phyloP scores from a whole-genome alignment of 2,888 invertebrate genomes.

The Heliconius charithonia region DNA sequence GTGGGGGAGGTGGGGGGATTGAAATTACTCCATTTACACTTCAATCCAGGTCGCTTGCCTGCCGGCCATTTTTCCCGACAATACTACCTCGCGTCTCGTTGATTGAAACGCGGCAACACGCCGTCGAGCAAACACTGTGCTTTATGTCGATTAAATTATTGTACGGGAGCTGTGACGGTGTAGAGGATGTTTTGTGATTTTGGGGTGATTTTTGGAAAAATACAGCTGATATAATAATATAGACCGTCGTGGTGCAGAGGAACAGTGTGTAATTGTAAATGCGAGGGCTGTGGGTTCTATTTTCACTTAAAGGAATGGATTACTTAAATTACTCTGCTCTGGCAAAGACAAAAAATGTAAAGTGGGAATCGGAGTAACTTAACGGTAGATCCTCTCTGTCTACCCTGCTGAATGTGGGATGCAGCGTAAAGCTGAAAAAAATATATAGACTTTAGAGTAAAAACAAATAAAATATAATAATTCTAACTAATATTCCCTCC shows the following conservation, averaged over 20 bases:
- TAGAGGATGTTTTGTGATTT: not conserved
- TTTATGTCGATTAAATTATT: conserved; percentile 44
- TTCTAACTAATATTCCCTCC: too few relatives aligned
- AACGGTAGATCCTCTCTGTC: not conserved
- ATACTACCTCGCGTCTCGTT: conserved; percentile 49
- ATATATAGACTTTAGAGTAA: too few relatives aligned
- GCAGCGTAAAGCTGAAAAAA: not conserved
- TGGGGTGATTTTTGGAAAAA: conserved; percentile 11
- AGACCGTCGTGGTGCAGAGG: not conserved
- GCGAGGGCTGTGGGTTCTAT: not conserved
- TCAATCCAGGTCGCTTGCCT: conserved; percentile 80
- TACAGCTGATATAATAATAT: not conserved
- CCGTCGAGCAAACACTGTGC: conserved; percentile 38
- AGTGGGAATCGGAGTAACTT: not conserved
- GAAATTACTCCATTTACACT: conserved; percentile 82
- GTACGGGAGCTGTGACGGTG: conserved; percentile 14
- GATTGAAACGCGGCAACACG: conserved; percentile 50
- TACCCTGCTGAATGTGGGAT: not conserved
- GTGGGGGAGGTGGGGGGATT: conserved; percentile 37
- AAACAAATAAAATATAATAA: too few relatives aligned
- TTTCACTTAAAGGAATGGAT: not conserved
- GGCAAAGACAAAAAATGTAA: not conserved
- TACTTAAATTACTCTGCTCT: too few relatives aligned
- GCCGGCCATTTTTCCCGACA: conserved; percentile 77
- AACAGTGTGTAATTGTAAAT: not conserved